Conservation (phyloP, 2,113 vertebrate genomes). For the Ictalurus furcatus region DNA sequence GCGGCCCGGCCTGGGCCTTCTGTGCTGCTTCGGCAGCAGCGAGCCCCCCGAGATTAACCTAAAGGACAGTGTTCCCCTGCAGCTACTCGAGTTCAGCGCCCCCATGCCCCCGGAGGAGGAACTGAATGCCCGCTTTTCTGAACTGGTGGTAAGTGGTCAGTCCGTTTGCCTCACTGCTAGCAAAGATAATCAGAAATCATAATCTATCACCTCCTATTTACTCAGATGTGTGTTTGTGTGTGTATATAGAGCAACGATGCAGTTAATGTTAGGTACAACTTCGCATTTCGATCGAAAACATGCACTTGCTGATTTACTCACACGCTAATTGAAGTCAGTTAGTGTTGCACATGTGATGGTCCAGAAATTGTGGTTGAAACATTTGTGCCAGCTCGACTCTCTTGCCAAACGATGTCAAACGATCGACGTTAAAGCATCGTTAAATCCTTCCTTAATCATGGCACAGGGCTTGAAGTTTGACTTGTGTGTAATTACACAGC, state of each 20-base stretch:
- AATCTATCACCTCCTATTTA: background rate
- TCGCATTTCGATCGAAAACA: background rate
- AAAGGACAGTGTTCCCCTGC: slow-evolving; percentile 89
- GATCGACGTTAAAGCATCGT: background rate
- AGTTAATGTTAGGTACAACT: background rate
- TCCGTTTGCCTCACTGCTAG: background rate
- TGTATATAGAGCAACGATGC: background rate
- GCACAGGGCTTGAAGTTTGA: background rate
- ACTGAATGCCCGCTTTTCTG: slow-evolving; percentile 90
- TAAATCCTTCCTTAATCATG: background rate
- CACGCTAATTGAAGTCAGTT: background rate
- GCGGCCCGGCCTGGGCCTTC: slow-evolving; percentile 88
- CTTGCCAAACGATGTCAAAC: background rate
- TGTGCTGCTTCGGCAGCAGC: slow-evolving; percentile 90
- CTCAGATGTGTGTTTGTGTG: background rate
- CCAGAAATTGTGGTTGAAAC: background rate
- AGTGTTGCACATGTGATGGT: slow-evolving; percentile 1
- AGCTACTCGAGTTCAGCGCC: slow-evolving; percentile 91
- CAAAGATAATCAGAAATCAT: background rate
- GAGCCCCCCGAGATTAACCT: slow-evolving; percentile 95
- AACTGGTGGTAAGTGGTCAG: slow-evolving; percentile 89
- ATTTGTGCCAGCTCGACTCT: background rate
- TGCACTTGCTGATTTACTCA: background rate
- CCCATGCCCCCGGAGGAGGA: slow-evolving; percentile 91
- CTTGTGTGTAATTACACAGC: slow-evolving; percentile 6